Conservation (phyloP, 2,113 vertebrate genomes). For the Lota lota region DNA sequence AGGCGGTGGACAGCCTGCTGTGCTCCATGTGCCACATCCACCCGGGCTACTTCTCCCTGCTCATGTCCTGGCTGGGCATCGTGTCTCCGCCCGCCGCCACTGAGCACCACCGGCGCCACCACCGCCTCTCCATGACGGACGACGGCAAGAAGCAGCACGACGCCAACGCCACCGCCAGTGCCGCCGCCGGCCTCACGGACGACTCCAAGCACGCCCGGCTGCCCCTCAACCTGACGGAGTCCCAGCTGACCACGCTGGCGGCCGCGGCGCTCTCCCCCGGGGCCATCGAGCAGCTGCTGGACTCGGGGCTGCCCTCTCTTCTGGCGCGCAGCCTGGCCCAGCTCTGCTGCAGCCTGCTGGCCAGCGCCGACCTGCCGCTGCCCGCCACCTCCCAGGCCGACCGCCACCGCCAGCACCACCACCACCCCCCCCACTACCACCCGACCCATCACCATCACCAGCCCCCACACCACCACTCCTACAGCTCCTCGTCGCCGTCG, state of each 20-base stretch:
- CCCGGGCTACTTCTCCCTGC: conserved; percentile 92
- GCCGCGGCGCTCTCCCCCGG: conserved; percentile 94
- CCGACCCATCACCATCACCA: conserved; percentile 50
- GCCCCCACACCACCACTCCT: too few relatives aligned
- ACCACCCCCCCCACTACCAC: conserved; percentile 53
- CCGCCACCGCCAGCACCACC: conserved; percentile 67
- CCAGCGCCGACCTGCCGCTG: conserved; percentile 80
- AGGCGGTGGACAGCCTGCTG: conserved; percentile 95
- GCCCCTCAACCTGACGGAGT: conserved; percentile 85
- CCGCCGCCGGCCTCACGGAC: conserved; percentile 83
- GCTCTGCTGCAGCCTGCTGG: conserved; percentile 88
- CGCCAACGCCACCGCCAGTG: conserved; percentile 41
- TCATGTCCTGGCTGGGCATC: conserved; percentile 98
- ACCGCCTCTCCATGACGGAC: conserved; percentile 92
- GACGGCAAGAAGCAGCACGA: conserved; percentile 96
- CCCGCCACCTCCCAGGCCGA: conserved; percentile 77
- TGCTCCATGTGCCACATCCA: conserved; percentile 98
- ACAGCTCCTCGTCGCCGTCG: too few relatives aligned
- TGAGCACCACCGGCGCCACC: conserved; percentile 84
- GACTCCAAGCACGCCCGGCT: conserved; percentile 93
- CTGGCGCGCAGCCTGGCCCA: conserved; percentile 90
- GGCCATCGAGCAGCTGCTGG: conserved; percentile 93
- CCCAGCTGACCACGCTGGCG: conserved; percentile 90
- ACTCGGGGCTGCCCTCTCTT: conserved; percentile 91
- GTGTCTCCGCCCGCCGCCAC: conserved; percentile 71